Evolutionary conservation across 2,797 vertebrate genomes (phyloP).

Genomic region (Dallia pectoralis): DNA sequence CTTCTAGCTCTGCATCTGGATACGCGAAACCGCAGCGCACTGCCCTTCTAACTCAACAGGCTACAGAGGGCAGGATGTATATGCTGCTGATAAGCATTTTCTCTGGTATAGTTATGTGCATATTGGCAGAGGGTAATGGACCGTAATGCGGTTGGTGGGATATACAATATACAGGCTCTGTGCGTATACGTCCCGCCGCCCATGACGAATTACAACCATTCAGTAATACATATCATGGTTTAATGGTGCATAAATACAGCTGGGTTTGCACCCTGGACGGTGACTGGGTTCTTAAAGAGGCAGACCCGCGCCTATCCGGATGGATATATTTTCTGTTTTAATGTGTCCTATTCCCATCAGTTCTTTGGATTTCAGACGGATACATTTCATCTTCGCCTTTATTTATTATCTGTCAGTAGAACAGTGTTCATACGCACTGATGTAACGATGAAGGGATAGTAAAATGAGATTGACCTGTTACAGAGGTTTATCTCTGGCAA

Average conservation of each 20-base stretch:
- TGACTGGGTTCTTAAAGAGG: slow-evolving; percentile 61
- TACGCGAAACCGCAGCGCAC: slow-evolving; percentile 53
- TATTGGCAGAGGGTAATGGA: background rate
- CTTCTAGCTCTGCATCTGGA: slow-evolving; percentile 39
- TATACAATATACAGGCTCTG: slow-evolving; percentile 17
- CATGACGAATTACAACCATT: slow-evolving; percentile 28
- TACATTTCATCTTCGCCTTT: slow-evolving; percentile 47
- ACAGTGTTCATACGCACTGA: slow-evolving; percentile 20
- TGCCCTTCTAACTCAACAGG: slow-evolving; percentile 12
- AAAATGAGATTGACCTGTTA: slow-evolving; percentile 62
- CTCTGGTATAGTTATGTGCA: slow-evolving; percentile 2
- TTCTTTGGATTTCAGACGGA: slow-evolving; percentile 57
- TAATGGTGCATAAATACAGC: slow-evolving; percentile 52
- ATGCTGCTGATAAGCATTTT: slow-evolving; percentile 11
- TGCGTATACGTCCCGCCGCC: slow-evolving; percentile 21
- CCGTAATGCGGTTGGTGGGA: slow-evolving; percentile 1
- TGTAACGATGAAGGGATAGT: slow-evolving; percentile 52
- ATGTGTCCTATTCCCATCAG: slow-evolving; percentile 59
- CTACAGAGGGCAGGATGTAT: slow-evolving; percentile 13
- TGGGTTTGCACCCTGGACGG: slow-evolving; percentile 40
- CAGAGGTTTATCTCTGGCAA: slow-evolving; percentile 60
- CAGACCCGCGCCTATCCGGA: slow-evolving; percentile 20
- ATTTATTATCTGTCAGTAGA: slow-evolving; percentile 50
- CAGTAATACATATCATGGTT: slow-evolving; percentile 40
- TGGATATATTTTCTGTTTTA: background rate